Percentiles rank a stretch among this genome's conserved stretches.
These are phyloP conservation scores for Eilema griseolum DNA, from an alignment of 2,888 invertebrate species.

Conservation along the genomic window DNA sequence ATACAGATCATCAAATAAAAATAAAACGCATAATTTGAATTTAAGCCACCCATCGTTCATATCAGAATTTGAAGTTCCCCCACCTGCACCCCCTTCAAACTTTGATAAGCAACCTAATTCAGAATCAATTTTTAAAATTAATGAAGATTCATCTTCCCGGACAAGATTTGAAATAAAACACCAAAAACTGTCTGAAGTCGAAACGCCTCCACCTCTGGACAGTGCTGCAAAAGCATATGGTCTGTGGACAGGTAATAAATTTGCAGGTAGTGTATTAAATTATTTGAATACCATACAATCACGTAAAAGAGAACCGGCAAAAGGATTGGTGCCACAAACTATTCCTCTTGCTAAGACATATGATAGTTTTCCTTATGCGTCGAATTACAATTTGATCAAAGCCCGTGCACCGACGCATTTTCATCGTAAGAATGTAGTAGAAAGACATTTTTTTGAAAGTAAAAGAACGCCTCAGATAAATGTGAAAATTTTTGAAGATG, in stretches of 20 bases:
- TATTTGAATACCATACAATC: conserved; percentile 74
- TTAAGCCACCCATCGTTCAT: conserved; percentile 49
- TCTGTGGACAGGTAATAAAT: conserved; percentile 77
- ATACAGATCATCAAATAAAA: conserved; percentile 49
- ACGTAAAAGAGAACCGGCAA: conserved; percentile 61
- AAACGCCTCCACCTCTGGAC: conserved; percentile 67
- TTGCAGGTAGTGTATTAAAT: conserved; percentile 75
- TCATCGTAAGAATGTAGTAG: conserved; percentile 63
- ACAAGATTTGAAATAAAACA: conserved; percentile 31
- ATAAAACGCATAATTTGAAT: conserved; percentile 31
- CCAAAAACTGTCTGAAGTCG: conserved; percentile 60
- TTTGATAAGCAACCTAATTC: conserved; percentile 30
- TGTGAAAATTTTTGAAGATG: conserved; percentile 72
- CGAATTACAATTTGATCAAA: conserved; percentile 68
- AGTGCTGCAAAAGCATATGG: conserved; percentile 69
- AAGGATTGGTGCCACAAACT: conserved; percentile 61
- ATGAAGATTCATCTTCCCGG: conserved; percentile 33
- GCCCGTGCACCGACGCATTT: conserved; percentile 64
- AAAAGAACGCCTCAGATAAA: conserved; percentile 74
- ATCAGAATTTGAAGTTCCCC: conserved; percentile 73
- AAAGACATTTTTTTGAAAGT: conserved; percentile 56
- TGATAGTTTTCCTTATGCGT: conserved; percentile 73
- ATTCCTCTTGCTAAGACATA: conserved; percentile 69
- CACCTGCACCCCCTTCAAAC: conserved; percentile 51
- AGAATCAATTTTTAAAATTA: conserved; percentile 47